These are phyloP conservation scores for Romanogobio albipinnatus DNA, from an alignment of 2,113 vertebrate genomes.

Conservation along the genomic window DNA sequence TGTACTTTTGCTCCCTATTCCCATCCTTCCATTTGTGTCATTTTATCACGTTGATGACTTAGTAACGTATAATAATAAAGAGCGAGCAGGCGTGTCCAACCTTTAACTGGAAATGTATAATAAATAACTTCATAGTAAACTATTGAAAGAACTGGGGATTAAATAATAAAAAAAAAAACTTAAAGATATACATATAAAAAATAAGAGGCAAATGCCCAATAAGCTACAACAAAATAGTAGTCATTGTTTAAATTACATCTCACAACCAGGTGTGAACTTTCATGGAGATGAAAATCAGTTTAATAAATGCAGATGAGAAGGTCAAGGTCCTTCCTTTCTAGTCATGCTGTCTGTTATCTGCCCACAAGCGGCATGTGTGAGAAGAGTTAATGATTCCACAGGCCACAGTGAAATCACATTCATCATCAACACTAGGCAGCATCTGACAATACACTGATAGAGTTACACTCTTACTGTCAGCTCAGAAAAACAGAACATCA, in stretches of 20 bases:
- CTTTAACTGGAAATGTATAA: conserved; percentile 1
- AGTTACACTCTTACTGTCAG: conserved; percentile 17
- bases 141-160: neutral
- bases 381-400: conserved; percentile 70
- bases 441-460: neutral
- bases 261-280: neutral
- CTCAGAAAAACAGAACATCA: conserved; percentile 12
- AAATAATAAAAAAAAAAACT: neutral
- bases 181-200: neutral
- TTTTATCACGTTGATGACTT: neutral
- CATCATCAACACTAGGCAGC: conserved; percentile 35
- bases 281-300: neutral
- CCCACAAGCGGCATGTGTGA: conserved; percentile 42
- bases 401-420: conserved; percentile 36
- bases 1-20: neutral
- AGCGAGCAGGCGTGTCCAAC: neutral
- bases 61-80: neutral
- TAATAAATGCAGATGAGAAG: conserved; percentile 29
- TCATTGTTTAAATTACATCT: neutral
- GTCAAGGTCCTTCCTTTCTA: conserved; percentile 47
- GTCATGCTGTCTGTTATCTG: conserved; percentile 19
- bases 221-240: neutral
- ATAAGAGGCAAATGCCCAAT: neutral
- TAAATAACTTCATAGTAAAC: neutral
- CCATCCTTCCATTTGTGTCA: neutral